Conservation (phyloP, 2,797 vertebrate genomes). For the Morus bassanus region DNA sequence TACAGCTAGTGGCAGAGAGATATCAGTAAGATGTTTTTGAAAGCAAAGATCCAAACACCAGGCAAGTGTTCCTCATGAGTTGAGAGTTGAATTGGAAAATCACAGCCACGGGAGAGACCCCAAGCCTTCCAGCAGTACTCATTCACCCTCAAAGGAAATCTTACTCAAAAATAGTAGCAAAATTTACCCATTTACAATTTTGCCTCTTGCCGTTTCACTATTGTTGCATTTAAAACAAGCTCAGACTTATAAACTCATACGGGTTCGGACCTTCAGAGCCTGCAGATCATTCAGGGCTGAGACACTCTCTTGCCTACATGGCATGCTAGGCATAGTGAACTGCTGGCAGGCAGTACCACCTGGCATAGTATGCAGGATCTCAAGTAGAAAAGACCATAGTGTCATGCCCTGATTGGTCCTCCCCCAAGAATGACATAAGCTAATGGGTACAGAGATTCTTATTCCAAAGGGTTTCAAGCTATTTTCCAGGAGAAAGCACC, state of each 20-base stretch:
- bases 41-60: background rate
- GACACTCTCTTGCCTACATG: background rate
- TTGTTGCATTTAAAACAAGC: background rate
- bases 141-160: background rate
- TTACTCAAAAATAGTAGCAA: background rate
- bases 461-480: background rate
- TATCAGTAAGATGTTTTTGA: background rate
- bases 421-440: background rate
- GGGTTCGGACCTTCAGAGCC: background rate
- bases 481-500: background rate
- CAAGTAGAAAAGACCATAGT: background rate
- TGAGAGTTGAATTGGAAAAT: background rate
- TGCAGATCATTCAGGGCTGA: background rate
- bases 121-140: background rate
- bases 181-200: background rate
- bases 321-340: background rate
- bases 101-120: background rate
- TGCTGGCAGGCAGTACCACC: background rate
- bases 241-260: background rate
- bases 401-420: background rate
- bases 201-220: background rate
- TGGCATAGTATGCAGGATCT: background rate
- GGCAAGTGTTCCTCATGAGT: background rate
- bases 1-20: background rate
- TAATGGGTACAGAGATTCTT: background rate